phyloP scores from a whole-genome alignment of 2,113 vertebrate genomes.

The Rhea pennata region DNA sequence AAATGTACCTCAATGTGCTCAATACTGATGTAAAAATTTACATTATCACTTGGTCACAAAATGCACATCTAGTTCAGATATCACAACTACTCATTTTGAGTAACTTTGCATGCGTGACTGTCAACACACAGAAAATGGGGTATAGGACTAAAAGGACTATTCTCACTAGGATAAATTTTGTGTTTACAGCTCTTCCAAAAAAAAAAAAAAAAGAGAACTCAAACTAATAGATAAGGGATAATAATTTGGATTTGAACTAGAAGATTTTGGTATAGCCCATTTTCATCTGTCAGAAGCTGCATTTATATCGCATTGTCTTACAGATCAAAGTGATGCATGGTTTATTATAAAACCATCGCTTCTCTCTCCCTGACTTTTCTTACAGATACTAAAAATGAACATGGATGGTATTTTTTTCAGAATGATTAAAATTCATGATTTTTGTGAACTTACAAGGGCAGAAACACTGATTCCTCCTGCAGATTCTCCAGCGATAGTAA shows the following conservation, averaged over 20 bases:
- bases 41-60: neutral
- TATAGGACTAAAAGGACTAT: neutral
- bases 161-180: neutral
- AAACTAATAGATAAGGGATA: neutral
- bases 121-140: neutral
- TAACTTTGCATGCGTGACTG: neutral
- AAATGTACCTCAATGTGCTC: neutral
- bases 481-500: constrained; percentile 90
- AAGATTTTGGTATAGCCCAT: neutral
- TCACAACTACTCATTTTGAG: neutral
- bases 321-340: neutral
- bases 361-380: neutral
- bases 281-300: neutral
- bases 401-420: rapidly evolving
- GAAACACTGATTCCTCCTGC: constrained; percentile 87
- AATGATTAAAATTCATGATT: neutral
- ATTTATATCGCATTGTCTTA: neutral
- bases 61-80: neutral
- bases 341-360: neutral
- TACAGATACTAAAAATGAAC: neutral
- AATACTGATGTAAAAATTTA: neutral
- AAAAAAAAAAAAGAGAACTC: rapidly evolving
- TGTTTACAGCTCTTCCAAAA: neutral
- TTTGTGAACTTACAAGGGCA: constrained; percentile 74
- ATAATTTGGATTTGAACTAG: neutral